Percentiles rank a stretch among this genome's conserved stretches.
Evolutionary conservation across 2,113 vertebrate genomes (phyloP).

Genomic region (Engraulis encrasicolus): DNA sequence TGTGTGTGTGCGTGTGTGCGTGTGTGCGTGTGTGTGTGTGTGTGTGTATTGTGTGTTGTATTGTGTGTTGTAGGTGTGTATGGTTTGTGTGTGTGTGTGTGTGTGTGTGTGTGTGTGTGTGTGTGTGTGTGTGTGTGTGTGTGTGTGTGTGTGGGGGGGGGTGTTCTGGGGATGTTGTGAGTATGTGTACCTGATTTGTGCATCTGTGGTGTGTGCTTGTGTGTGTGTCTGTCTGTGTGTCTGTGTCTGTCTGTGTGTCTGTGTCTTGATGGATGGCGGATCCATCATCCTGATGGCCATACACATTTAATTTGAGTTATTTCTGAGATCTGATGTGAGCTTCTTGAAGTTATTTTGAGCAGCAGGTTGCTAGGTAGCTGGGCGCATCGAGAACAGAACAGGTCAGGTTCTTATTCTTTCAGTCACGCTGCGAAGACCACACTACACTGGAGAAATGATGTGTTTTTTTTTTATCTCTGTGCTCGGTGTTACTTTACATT

Average conservation of each 20-base stretch:
- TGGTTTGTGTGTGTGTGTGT: too few species aligned
- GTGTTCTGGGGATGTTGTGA: too few species aligned
- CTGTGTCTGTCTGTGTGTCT: too few species aligned
- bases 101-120: too few species aligned
- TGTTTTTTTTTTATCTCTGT: background rate
- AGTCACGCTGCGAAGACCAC: background rate
- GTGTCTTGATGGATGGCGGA: background rate
- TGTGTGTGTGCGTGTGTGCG: too few species aligned
- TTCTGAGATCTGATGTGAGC: background rate
- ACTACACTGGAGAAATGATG: background rate
- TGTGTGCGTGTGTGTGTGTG: too few species aligned
- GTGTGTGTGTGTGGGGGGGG: background rate
- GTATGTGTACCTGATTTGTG: too few species aligned
- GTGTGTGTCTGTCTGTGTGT: too few species aligned
- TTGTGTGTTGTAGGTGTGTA: too few species aligned
- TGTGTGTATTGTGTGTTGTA: too few species aligned
- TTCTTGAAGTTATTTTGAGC: background rate
- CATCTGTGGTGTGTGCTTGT: too few species aligned
- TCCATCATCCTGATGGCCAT: constrained; percentile 19
- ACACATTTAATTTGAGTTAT: constrained; percentile 6
- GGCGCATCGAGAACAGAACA: background rate
- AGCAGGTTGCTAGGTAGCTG: background rate
- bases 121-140: too few species aligned
- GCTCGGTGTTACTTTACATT: background rate
- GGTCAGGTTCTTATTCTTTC: background rate